These are phyloP conservation scores for Leptinotarsa lineolata DNA, from an alignment of 1,140 invertebrate genomes.

Conservation along the genomic window DNA sequence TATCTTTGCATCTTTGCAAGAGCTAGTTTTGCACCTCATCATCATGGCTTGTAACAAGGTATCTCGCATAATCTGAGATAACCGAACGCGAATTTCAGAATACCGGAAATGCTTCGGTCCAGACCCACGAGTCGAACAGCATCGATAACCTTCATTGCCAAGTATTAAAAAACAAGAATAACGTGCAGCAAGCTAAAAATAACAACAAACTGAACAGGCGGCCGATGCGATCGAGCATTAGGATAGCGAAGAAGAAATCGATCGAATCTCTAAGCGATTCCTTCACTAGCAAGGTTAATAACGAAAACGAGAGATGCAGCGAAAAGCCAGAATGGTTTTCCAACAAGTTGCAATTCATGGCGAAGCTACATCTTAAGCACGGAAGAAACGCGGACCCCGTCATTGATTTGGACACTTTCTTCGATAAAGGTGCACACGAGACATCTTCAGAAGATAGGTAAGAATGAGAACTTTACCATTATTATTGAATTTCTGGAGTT, in stretches of 20 bases:
- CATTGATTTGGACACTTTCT: conserved; percentile 27
- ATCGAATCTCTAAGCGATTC: conserved; percentile 40
- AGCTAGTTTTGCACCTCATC: too few species aligned
- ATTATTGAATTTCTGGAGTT: too few species aligned
- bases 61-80: too few species aligned
- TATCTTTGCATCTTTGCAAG: too few species aligned
- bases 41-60: too few species aligned
- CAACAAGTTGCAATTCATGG: conserved; percentile 46
- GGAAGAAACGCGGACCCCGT: conserved; percentile 30
- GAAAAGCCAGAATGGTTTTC: conserved; percentile 32
- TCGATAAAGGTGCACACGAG: conserved; percentile 20
- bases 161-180: conserved; percentile 15
- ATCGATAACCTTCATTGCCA: background rate
- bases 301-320: conserved; percentile 13
- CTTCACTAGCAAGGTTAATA: conserved; percentile 38
- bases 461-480: background rate
- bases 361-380: conserved; percentile 41
- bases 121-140: background rate
- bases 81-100: background rate
- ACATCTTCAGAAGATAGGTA: background rate
- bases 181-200: conserved; percentile 16
- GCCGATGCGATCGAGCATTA: conserved; percentile 46
- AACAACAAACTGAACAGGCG: conserved; percentile 34
- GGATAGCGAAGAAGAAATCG: conserved; percentile 47
- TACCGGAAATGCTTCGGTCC: background rate